A percentile compares a stretch with the other conserved stretches of the same genome.
phyloP scores from a whole-genome alignment of 2,113 vertebrate genomes.

The Bothrops jararaca region DNA sequence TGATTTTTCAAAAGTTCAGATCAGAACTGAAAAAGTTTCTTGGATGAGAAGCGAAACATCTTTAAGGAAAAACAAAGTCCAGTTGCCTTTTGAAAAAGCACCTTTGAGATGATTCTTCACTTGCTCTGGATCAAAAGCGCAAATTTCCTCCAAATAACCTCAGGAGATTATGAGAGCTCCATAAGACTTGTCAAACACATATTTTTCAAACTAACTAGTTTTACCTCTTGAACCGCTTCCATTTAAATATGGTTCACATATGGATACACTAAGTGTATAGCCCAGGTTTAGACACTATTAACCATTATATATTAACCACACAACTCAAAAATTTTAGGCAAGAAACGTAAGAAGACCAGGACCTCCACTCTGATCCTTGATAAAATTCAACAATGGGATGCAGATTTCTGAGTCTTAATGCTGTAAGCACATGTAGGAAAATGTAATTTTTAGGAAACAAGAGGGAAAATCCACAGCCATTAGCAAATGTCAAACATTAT shows the following conservation, averaged over 20 bases:
- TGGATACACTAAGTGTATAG: neutral
- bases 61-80: too few species aligned
- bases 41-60: too few species aligned
- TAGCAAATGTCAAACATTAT: slow-evolving; percentile 2
- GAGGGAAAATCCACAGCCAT: neutral
- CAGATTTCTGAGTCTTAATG: neutral
- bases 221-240: neutral
- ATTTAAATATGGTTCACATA: neutral
- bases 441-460: neutral
- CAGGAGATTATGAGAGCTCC: neutral
- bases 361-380: neutral
- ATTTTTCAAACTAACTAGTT: neutral
- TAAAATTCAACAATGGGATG: neutral
- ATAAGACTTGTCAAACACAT: neutral
- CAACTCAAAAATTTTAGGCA: neutral
- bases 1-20: neutral
- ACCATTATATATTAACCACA: neutral
- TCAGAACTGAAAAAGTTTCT: too few species aligned
- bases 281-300: neutral
- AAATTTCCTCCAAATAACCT: neutral
- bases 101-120: neutral
- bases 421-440: neutral
- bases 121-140: neutral
- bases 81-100: too few species aligned
- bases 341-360: neutral